These are phyloP conservation scores for Dynastes grantii DNA, from an alignment of 2,888 invertebrate genomes.

Conservation along the genomic window DNA sequence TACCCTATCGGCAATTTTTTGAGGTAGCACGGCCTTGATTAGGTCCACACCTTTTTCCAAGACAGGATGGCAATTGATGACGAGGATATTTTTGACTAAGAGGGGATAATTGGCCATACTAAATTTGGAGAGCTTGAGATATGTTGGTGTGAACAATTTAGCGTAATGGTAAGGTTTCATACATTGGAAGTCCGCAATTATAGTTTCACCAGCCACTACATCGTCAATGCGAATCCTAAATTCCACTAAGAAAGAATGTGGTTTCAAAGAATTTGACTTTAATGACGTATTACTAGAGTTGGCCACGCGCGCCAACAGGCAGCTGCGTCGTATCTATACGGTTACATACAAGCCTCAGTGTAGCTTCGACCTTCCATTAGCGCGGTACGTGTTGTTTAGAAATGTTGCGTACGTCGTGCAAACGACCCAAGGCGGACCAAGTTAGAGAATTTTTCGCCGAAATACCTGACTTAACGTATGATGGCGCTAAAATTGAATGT, in stretches of 20 bases:
- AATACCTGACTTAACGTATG: too few relatives aligned
- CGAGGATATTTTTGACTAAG: neutral
- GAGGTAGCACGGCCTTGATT: neutral
- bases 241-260: neutral
- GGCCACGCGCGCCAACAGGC: too few relatives aligned
- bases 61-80: neutral
- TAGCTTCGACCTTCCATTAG: too few relatives aligned
- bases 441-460: too few relatives aligned
- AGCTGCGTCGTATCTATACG: too few relatives aligned
- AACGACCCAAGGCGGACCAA: too few relatives aligned
- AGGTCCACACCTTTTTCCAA: constrained; percentile 6
- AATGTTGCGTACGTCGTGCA: too few relatives aligned
- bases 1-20: neutral
- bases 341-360: too few relatives aligned
- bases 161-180: constrained; percentile 3
- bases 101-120: neutral
- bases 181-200: neutral
- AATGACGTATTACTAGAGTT: too few relatives aligned
- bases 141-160: neutral
- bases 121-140: neutral
- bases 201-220: neutral
- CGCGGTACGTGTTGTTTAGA: too few relatives aligned
- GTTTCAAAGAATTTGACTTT: too few relatives aligned
- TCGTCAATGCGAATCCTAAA: neutral
- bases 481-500: too few relatives aligned